Conservation (phyloP, 2,888 invertebrate genomes). For the Leptodirus hochenwartii region DNA sequence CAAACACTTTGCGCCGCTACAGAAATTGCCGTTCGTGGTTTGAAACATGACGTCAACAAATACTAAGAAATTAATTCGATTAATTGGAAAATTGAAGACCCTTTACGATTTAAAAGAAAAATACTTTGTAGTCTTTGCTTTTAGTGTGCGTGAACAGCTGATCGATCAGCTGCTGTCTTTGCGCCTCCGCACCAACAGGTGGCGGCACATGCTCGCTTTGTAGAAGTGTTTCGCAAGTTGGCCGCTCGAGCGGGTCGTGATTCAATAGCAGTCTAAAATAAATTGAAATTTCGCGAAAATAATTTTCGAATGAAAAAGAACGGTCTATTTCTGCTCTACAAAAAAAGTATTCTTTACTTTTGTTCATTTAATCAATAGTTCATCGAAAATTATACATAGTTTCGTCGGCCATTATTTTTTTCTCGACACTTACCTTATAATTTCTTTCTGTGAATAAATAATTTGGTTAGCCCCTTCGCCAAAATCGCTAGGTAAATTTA, state of each 20-base stretch:
- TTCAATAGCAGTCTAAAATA: slow-evolving; percentile 50
- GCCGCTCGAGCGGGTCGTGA: slow-evolving; percentile 69
- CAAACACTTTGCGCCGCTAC: slow-evolving; percentile 1
- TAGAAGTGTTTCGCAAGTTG: slow-evolving; percentile 70
- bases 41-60: slow-evolving; percentile 41
- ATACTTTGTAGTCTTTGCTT: slow-evolving; percentile 60
- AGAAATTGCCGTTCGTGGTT: slow-evolving; percentile 21
- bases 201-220: slow-evolving; percentile 71
- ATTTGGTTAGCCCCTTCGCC: slow-evolving; percentile 33
- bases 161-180: slow-evolving; percentile 62
- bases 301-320: slow-evolving; percentile 1
- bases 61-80: no score
- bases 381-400: no score
- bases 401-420: no score
- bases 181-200: slow-evolving; percentile 68
- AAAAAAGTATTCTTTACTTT: no score
- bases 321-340: not conserved
- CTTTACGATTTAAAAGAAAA: no score
- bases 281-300: no score
- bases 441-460: slow-evolving; percentile 37
- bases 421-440: slow-evolving; percentile 44
- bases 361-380: no score
- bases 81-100: no score
- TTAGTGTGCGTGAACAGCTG: slow-evolving; percentile 68
- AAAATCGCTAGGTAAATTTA: slow-evolving; percentile 54